Evolutionary conservation across 1,140 invertebrate species (phyloP), one percentile per base, ranked within the genome.

Genomic region (Calosoma granatense): DNA sequence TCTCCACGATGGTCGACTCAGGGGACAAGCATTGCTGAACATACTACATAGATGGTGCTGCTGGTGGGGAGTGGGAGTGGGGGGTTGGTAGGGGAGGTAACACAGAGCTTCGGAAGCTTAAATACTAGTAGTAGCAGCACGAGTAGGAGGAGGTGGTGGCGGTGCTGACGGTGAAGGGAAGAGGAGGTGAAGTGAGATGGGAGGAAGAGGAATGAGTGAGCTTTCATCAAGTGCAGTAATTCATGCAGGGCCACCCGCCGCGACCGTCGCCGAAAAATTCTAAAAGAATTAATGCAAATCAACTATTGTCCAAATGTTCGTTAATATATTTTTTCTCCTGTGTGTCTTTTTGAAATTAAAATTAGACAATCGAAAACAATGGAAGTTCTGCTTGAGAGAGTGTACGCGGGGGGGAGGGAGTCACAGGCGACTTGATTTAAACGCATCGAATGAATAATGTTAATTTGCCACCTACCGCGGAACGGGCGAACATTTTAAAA

Each of bases 361-460:
- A 47, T 47, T 47, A 47, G 41, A 47, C 41, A 47, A 47, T 47
- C 41, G 41, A 47, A 47, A 47, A 47, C 41, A 47, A 47, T 47
- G 17, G 41, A 47, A 17, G n/a, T n/a, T n/a, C n/a, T n/a, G n/a
- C n/a, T n/a, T n/a, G n/a, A n/a, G n/a, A n/a, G n/a, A n/a, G n/a
- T n/a, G n/a, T n/a, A 47, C 41, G 41, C 17, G 4, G 9, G 41
- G 6, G 41, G 26, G n/a, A 47, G 9, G 9, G 17, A 11, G 41
- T 6, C 17, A 17, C 41, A 36, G 26, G 26, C 26, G 6, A 47
- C 41, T 47, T 47, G 41, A 47, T 47, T 47, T 47, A 47, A 9
- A 47, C 26, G 26, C 4, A 30, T 30, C 14, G 26, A 30, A 30
- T 30, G 26, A 30, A 30, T 30, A 30, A 30, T 30, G 26, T 30